Conservation (phyloP, 2,888 invertebrate species). For the Folsomia manolachei region DNA sequence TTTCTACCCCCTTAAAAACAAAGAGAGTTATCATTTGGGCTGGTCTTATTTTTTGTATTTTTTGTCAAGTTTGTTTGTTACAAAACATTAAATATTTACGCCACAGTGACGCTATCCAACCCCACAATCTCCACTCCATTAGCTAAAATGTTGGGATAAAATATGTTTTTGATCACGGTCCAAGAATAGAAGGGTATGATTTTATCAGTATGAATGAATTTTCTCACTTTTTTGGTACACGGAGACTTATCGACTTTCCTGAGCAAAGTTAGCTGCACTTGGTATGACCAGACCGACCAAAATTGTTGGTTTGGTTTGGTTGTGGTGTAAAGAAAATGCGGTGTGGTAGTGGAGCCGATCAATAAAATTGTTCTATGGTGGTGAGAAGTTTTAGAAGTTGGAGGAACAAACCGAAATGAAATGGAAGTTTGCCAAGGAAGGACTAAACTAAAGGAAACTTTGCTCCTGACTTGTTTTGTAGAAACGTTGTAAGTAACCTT, state of each 20-base stretch:
- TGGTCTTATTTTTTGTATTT: too few species aligned
- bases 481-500: neutral
- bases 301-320: too few species aligned
- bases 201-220: neutral
- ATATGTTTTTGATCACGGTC: neutral
- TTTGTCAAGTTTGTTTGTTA: neutral
- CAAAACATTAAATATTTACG: slow-evolving; percentile 2
- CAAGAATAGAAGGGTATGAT: neutral
- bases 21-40: slow-evolving; percentile 36
- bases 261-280: too few species aligned
- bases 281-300: too few species aligned
- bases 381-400: too few species aligned
- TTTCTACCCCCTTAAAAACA: slow-evolving; percentile 31
- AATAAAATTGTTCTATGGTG: too few species aligned
- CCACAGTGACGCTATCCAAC: neutral
- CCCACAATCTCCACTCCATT: neutral
- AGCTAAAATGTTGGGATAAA: neutral
- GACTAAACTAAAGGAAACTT: neutral
- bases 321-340: too few species aligned
- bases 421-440: slow-evolving; percentile 3
- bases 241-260: neutral
- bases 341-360: neutral
- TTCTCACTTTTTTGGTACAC: neutral
- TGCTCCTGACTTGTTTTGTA: too few species aligned
- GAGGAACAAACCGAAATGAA: neutral